A percentile compares a stretch with the other conserved stretches of the same genome.
Evolutionary conservation across 2,113 vertebrate species (phyloP).

Genomic region (Odontesthes bonariensis): DNA sequence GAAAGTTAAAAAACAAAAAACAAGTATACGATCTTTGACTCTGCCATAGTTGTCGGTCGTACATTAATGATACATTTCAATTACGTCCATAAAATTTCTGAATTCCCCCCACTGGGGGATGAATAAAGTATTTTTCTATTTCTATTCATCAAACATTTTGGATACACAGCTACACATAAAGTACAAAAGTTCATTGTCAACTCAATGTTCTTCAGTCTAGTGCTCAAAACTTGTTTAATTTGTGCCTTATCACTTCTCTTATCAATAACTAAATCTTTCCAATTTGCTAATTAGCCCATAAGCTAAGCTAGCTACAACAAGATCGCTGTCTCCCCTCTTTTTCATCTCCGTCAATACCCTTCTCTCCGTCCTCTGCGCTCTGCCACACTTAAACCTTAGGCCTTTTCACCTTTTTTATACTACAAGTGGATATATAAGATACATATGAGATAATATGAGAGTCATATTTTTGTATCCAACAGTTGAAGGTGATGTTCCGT

Average conservation of each 20-base stretch:
- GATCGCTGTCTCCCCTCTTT: constrained; percentile 46
- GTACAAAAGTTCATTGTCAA: neutral
- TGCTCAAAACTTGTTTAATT: neutral
- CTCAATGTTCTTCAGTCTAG: neutral
- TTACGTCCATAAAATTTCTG: too few species aligned
- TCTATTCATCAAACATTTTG: too few species aligned
- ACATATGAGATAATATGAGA: neutral
- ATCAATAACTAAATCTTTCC: constrained; percentile 15
- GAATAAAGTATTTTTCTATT: too few species aligned
- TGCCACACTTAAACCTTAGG: constrained; percentile 46
- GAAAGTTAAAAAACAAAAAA: neutral
- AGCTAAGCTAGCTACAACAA: constrained; percentile 67
- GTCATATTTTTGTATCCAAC: neutral
- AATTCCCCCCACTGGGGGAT: too few species aligned
- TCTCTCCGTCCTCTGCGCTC: constrained; percentile 64
- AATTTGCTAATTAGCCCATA: constrained; percentile 64
- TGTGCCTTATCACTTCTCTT: neutral
- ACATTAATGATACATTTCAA: neutral
- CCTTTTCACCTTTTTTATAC: neutral
- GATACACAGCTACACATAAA: neutral
- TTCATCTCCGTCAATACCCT: constrained; percentile 68
- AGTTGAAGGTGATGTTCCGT: constrained; percentile 41
- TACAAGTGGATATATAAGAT: accelerated
- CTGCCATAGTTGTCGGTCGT: constrained; percentile 1
- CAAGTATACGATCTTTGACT: neutral